A percentile compares a stretch with the other conserved stretches of the same genome.
Conservation (phyloP, 2,888 invertebrate species). For the Phalera bucephala region DNA sequence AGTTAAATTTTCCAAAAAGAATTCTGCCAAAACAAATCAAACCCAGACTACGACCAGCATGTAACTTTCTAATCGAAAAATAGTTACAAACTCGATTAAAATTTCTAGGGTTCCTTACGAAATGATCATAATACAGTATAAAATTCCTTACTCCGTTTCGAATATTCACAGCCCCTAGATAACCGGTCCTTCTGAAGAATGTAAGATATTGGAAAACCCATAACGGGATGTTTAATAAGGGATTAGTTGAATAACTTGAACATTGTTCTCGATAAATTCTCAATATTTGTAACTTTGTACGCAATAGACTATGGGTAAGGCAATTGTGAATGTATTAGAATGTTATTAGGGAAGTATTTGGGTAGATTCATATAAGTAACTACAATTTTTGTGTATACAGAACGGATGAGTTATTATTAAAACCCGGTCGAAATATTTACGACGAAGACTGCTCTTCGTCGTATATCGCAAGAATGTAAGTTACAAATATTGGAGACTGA, state of each 20-base stretch:
- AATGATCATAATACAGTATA: conserved; percentile 39
- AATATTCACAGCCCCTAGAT: conserved; percentile 47
- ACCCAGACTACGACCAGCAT: no score
- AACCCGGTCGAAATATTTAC: no score
- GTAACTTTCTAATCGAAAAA: no score
- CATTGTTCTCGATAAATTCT: conserved; percentile 42
- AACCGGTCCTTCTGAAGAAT: conserved; percentile 55
- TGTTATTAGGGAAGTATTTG: not conserved
- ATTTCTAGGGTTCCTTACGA: conserved; percentile 16
- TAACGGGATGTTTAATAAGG: conserved; percentile 57
- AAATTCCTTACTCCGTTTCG: conserved; percentile 44
- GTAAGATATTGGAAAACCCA: conserved; percentile 56
- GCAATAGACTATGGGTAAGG: conserved; percentile 1
- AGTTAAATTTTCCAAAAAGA: no score
- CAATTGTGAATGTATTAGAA: not conserved
- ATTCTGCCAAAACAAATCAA: no score
- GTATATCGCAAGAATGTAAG: no score
- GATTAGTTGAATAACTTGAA: conserved; percentile 51
- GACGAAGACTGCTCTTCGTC: no score
- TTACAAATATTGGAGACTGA: no score
- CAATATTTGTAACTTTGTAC: conserved; percentile 26
- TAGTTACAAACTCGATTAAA: conserved; percentile 12
- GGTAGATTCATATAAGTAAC: not conserved
- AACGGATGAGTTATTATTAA: not conserved
- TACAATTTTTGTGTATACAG: not conserved